A percentile compares a stretch with the other conserved stretches of the same genome.
phyloP scores from a whole-genome alignment of 2,113 vertebrate species.

The Aphelocoma coerulescens region DNA sequence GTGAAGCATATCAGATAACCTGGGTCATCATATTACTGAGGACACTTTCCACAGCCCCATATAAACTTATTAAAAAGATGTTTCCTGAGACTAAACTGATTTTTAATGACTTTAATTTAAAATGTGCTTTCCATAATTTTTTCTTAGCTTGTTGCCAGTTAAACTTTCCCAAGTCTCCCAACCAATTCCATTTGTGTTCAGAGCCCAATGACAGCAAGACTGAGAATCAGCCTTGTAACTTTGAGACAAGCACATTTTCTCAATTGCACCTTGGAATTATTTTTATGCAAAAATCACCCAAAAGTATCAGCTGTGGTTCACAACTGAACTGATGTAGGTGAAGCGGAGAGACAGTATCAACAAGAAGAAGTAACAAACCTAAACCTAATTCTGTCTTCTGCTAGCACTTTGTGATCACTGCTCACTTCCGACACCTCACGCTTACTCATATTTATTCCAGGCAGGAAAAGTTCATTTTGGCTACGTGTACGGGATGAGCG shows the following conservation, averaged over 20 bases:
- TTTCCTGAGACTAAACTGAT: neutral
- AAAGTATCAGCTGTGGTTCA: neutral
- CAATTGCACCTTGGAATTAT: neutral
- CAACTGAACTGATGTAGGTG: neutral
- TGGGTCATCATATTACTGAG: neutral
- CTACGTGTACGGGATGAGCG: conserved; percentile 85
- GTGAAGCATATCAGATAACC: neutral
- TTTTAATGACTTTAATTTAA: neutral
- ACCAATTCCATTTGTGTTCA: neutral
- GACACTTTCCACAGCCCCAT: neutral
- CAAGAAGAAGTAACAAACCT: neutral
- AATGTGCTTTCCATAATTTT: neutral
- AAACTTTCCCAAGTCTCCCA: neutral
- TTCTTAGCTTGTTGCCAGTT: neutral
- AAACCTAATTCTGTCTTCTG: neutral
- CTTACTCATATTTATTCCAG: conserved; percentile 60
- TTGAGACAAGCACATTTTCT: neutral
- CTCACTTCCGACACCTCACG: neutral
- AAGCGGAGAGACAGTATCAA: neutral
- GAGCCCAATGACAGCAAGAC: neutral
- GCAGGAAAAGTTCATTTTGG: conserved; percentile 88
- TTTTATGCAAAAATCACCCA: neutral
- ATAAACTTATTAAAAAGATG: neutral
- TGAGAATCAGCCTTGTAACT: neutral
- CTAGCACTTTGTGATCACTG: neutral